phyloP scores from a whole-genome alignment of 2,113 vertebrate genomes.

The Upupa epops region DNA sequence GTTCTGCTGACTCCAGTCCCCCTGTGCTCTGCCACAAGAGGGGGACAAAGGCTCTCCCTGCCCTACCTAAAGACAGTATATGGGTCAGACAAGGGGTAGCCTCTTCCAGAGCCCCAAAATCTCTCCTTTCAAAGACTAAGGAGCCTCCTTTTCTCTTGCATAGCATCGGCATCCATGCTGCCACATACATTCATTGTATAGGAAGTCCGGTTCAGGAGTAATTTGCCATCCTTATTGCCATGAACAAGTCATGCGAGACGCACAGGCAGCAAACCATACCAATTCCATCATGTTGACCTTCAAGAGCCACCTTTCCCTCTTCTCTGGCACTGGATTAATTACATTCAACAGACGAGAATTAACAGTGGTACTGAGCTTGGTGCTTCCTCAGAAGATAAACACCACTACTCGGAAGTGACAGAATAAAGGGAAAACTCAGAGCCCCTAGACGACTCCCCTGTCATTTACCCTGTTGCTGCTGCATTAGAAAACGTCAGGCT shows the following conservation, averaged over 20 bases:
- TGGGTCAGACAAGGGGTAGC: background rate
- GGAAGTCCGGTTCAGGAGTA: background rate
- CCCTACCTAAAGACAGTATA: fast-evolving
- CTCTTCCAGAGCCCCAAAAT: background rate
- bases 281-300: background rate
- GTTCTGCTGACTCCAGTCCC: background rate
- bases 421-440: background rate
- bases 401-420: background rate
- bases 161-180: background rate
- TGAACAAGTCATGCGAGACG: background rate
- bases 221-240: background rate
- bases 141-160: background rate
- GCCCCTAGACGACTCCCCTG: background rate
- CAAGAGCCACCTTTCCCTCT: background rate
- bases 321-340: background rate
- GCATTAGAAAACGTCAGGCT: conserved; percentile 41
- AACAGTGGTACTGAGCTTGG: background rate
- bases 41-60: background rate
- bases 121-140: background rate
- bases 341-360: background rate
- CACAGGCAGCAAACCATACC: background rate
- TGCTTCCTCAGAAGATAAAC: background rate
- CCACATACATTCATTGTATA: background rate
- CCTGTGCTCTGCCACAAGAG: background rate
- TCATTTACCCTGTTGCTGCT: conserved; percentile 16